phyloP scores from a whole-genome alignment of 2,797 vertebrate genomes.

The Vespertilio murinus region DNA sequence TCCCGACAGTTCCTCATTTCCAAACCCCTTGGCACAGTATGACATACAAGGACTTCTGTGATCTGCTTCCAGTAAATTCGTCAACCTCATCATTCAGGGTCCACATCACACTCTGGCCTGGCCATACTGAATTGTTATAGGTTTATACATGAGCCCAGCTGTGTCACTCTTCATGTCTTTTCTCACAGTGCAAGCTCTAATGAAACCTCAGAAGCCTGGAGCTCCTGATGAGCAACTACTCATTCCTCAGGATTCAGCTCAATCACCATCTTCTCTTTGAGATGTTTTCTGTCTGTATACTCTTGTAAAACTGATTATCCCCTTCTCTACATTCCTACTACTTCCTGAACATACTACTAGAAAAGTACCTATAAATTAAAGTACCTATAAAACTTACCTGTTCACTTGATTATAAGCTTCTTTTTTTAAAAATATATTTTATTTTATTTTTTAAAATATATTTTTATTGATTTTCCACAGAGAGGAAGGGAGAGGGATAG shows the following conservation, averaged over 20 bases:
- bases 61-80: constrained; percentile 4
- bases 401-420: neutral
- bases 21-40: neutral
- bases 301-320: constrained; percentile 25
- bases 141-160: neutral
- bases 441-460: too few species aligned
- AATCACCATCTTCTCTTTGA: neutral
- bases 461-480: too few species aligned
- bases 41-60: neutral
- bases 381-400: neutral
- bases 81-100: neutral
- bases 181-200: neutral
- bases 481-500: too few species aligned
- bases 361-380: neutral
- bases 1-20: neutral
- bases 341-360: neutral
- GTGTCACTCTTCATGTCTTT: neutral
- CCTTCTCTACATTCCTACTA: neutral
- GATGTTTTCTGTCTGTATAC: neutral
- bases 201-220: neutral
- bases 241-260: constrained; percentile 13
- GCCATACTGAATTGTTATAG: neutral
- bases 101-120: neutral
- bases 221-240: neutral
- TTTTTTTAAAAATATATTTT: too few species aligned